Conservation (phyloP, 2,797 vertebrate species). For the Peromyscus eremicus region DNA sequence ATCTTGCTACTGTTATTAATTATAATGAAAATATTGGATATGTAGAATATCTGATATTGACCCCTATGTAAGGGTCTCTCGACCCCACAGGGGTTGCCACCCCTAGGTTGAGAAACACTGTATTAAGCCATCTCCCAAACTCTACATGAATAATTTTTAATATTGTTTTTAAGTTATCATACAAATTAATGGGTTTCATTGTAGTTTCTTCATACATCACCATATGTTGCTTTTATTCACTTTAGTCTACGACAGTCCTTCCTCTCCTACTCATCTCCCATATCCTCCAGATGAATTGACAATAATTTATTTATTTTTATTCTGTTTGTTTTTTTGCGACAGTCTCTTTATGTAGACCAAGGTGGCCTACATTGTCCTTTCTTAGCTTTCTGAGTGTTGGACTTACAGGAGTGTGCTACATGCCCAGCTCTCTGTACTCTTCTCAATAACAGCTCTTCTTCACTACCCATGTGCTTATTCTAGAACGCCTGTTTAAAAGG, state of each 20-base stretch:
- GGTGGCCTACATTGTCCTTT: background rate
- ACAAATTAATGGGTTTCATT: background rate
- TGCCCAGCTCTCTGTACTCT: background rate
- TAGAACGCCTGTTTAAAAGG: background rate
- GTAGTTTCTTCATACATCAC: background rate
- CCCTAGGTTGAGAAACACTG: background rate
- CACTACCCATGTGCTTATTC: conserved; percentile 29
- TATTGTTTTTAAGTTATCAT: background rate
- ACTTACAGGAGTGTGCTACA: background rate
- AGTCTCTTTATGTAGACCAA: background rate
- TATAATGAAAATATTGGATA: background rate
- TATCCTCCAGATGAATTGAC: background rate
- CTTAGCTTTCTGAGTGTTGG: background rate
- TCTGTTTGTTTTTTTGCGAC: background rate
- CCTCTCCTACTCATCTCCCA: background rate
- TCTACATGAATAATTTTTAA: background rate
- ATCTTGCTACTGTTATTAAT: background rate
- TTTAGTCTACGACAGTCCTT: background rate
- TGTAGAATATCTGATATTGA: background rate
- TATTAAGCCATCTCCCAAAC: background rate
- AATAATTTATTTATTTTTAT: background rate
- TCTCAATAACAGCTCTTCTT: conserved; percentile 1
- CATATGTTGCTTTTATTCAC: background rate
- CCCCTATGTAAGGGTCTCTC: background rate
- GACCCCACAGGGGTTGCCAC: background rate